These are phyloP conservation scores for Spilarctia lutea DNA, from an alignment of 2,888 invertebrate species.

Conservation along the genomic window DNA sequence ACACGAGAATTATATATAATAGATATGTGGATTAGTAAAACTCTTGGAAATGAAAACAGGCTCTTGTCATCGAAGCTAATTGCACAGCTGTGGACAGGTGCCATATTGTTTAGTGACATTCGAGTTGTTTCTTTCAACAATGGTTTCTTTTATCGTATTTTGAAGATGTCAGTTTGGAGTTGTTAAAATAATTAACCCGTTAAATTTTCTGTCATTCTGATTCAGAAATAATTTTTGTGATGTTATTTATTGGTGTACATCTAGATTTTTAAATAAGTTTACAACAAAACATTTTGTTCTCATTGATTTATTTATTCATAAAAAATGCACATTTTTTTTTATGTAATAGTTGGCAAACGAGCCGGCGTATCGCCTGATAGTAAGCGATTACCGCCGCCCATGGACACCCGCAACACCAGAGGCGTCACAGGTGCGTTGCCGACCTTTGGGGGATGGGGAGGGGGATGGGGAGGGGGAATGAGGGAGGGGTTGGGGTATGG, in stretches of 20 bases:
- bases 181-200: neutral
- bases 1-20: too few species aligned
- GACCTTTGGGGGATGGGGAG: too few species aligned
- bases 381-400: too few species aligned
- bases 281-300: neutral
- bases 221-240: neutral
- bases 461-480: too few species aligned
- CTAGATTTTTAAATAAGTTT: neutral
- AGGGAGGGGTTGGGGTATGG: too few species aligned
- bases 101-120: constrained; percentile 57
- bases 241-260: neutral
- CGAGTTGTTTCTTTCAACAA: constrained; percentile 50
- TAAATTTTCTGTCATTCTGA: neutral
- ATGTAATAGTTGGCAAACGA: too few species aligned
- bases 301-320: too few species aligned
- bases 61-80: constrained; percentile 54
- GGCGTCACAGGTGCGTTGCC: too few species aligned
- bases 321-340: too few species aligned
- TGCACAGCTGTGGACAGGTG: constrained; percentile 51
- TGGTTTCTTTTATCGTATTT: constrained; percentile 19
- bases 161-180: neutral
- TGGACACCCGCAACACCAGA: too few species aligned
- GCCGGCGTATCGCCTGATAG: too few species aligned
- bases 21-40: neutral
- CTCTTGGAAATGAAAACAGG: constrained; percentile 38